Percentiles rank a stretch among this genome's conserved stretches.
phyloP scores from a whole-genome alignment of 2,797 vertebrate species.

The Hypotaenidia philippensis region DNA sequence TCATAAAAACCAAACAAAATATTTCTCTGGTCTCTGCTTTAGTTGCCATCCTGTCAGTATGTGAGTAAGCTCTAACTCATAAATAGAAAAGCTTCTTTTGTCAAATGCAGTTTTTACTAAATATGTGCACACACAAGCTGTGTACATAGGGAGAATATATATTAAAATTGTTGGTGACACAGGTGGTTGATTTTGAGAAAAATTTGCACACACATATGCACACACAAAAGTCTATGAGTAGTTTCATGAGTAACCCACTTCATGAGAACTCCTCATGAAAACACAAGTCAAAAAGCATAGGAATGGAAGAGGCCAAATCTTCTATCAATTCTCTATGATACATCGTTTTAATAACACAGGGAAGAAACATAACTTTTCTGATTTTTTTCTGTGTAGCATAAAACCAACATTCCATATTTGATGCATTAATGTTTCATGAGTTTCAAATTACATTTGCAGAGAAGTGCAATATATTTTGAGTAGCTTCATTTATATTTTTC shows the following conservation, averaged over 20 bases:
- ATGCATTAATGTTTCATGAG: constrained; percentile 65
- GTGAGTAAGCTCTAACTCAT: neutral
- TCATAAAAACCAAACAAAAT: neutral
- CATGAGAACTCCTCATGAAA: neutral
- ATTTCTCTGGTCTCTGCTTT: neutral
- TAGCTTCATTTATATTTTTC: constrained; percentile 51
- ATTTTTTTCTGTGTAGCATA: constrained; percentile 15
- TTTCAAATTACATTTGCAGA: constrained; percentile 65
- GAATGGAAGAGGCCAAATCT: neutral
- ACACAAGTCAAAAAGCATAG: neutral
- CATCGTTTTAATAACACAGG: constrained; percentile 43
- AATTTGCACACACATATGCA: neutral
- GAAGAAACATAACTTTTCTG: constrained; percentile 24
- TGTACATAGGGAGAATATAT: neutral
- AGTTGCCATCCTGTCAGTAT: neutral
- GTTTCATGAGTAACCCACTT: neutral
- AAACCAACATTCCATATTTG: constrained; percentile 45
- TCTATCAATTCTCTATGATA: constrained; percentile 6
- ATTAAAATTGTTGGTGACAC: neutral
- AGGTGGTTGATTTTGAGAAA: neutral
- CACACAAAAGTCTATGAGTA: neutral
- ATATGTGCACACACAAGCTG: neutral
- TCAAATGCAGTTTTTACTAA: neutral
- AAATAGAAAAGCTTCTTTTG: neutral
- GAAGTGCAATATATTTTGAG: constrained; percentile 46